Percentiles rank a stretch among this genome's conserved stretches.
Evolutionary conservation across 1,140 invertebrate genomes (phyloP).

Genomic region (Melitaea cinxia): DNA sequence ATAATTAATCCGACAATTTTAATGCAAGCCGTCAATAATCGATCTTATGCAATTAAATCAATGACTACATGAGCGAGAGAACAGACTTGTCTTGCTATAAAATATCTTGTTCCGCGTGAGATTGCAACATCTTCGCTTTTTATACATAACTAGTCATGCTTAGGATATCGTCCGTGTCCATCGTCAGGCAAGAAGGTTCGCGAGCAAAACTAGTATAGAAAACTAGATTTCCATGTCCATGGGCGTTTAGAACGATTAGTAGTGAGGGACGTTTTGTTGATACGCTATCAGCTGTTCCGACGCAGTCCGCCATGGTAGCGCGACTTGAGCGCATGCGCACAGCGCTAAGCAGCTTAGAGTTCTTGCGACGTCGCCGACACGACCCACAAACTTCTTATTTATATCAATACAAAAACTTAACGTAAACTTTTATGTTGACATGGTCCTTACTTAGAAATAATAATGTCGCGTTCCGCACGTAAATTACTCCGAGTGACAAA

Average conservation of each 20-base stretch:
- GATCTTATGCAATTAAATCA: constrained; percentile 63
- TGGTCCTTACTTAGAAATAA: constrained; percentile 29
- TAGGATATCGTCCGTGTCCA: constrained; percentile 44
- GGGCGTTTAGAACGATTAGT: constrained; percentile 72
- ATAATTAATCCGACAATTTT: constrained; percentile 41
- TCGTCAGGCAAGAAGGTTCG: constrained; percentile 41
- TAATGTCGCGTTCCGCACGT: constrained; percentile 44
- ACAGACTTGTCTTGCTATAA: constrained; percentile 45
- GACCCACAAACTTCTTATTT: background rate
- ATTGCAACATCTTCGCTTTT: constrained; percentile 55
- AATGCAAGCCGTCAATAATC: constrained; percentile 51
- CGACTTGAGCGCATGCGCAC: constrained; percentile 70
- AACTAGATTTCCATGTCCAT: constrained; percentile 67
- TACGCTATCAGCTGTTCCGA: constrained; percentile 74
- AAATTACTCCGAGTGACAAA: constrained; percentile 64
- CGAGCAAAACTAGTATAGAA: constrained; percentile 63
- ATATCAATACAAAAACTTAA: background rate
- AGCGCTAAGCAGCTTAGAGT: constrained; percentile 42
- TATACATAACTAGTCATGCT: constrained; percentile 52
- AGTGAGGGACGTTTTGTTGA: constrained; percentile 69
- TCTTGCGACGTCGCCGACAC: constrained; percentile 29
- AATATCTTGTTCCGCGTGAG: constrained; percentile 67
- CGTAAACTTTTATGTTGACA: background rate
- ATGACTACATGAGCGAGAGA: constrained; percentile 44
- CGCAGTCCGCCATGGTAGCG: constrained; percentile 70